A percentile compares a stretch with the other conserved stretches of the same genome.
phyloP scores from a whole-genome alignment of 2,888 invertebrate species.

The Nemoura dubitans region DNA sequence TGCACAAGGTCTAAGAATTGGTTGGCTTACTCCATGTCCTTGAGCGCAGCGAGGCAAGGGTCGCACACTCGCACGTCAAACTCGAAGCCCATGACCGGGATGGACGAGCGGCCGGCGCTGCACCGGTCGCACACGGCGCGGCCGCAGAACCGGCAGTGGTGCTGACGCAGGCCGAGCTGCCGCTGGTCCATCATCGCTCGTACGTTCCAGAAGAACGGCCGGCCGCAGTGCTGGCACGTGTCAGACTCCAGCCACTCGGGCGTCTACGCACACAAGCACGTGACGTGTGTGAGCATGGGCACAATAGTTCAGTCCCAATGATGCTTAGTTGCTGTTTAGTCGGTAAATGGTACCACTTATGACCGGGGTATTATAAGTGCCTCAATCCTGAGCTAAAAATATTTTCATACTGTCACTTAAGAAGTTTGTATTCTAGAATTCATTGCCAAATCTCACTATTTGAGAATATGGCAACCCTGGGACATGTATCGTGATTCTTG shows the following conservation, averaged over 20 bases:
- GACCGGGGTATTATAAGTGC: too few relatives aligned
- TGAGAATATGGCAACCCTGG: too few relatives aligned
- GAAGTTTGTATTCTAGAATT: too few relatives aligned
- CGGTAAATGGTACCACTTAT: too few relatives aligned
- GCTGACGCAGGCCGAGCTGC: conserved; percentile 89
- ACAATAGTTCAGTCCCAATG: too few relatives aligned
- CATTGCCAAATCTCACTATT: too few relatives aligned
- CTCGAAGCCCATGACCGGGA: conserved; percentile 98
- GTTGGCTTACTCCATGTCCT: conserved; percentile 83
- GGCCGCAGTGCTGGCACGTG: conserved; percentile 90
- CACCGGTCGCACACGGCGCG: conserved; percentile 95
- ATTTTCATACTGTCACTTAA: too few relatives aligned
- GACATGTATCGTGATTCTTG: too few relatives aligned
- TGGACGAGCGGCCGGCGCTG: conserved; percentile 85
- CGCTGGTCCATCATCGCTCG: conserved; percentile 98
- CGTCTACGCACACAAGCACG: conserved; percentile 65
- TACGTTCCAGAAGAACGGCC: conserved; percentile 99
- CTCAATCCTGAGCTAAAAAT: too few relatives aligned
- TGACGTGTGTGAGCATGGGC: too few relatives aligned
- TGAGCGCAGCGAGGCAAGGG: conserved; percentile 83
- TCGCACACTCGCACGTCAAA: conserved; percentile 96
- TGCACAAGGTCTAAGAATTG: too few relatives aligned
- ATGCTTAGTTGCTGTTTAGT: too few relatives aligned
- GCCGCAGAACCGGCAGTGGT: conserved; percentile 94
- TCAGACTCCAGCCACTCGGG: conserved; percentile 97